These are phyloP conservation scores for Tenrec ecaudatus DNA, from an alignment of 2,113 vertebrate genomes.

Conservation along the genomic window DNA sequence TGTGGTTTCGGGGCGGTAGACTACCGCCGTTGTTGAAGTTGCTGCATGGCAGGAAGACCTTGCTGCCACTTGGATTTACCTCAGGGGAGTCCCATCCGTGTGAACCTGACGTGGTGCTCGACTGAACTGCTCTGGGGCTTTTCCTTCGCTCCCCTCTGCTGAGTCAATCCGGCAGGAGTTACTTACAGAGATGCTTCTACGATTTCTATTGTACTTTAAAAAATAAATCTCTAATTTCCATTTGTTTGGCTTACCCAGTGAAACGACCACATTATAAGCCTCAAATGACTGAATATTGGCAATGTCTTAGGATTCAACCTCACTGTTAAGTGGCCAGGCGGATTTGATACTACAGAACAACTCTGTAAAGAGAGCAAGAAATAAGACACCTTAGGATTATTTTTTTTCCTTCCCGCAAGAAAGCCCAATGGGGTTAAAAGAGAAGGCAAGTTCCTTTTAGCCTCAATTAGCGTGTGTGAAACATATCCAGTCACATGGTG, in stretches of 20 bases:
- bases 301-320: neutral
- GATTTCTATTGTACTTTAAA: constrained; percentile 31
- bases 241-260: neutral
- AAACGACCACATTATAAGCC: constrained; percentile 36
- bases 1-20: neutral
- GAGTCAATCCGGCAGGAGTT: constrained; percentile 34
- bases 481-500: constrained; percentile 41
- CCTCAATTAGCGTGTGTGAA: constrained; percentile 59
- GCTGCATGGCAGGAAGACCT: neutral
- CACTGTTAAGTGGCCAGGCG: neutral
- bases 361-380: constrained; percentile 19
- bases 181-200: constrained; percentile 8
- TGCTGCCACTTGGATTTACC: neutral
- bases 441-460: constrained; percentile 53
- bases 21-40: neutral
- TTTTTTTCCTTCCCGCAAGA: neutral
- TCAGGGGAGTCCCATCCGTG: neutral
- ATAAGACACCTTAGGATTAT: neutral
- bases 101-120: neutral
- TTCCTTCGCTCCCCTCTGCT: neutral
- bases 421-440: neutral
- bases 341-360: neutral
- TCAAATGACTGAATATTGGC: neutral
- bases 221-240: constrained; percentile 47
- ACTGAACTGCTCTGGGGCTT: neutral